Base-by-base conservation (phyloP, 2,797 vertebrate genomes). In the Enteromius afrohamiltoni region DNA sequence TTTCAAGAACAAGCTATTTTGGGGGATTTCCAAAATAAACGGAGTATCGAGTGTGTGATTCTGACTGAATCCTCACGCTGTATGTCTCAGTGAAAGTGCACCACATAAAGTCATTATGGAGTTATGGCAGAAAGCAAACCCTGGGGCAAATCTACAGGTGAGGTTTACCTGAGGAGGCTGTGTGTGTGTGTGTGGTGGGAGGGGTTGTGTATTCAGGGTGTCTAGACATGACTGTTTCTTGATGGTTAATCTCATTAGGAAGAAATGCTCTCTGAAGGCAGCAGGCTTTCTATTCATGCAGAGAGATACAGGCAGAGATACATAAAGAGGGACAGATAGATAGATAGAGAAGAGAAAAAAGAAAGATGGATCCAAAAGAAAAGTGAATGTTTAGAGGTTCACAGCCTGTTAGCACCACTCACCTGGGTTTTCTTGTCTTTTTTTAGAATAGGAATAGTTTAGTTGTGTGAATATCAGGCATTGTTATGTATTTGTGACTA, bases 211-310 rank as follows among this genome's bases (percentile, higher is more conserved):
- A 95, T 96, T 95, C 90, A 69, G 90, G 78, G 85, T 92, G 95
- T 95, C 95, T 96, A 95, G 94, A 95, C 94, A 91, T 85, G 81
- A 90, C 91, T 86, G 77, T 88, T 88, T 89, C 88, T 91, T 86
- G 88, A 89, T 89, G 90, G 91, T 91, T 96, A 95, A 96, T 95
- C 94, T 95, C 93, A 95, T 96, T 95, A 95, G 90, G 79, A 83
- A 77, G 85, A 71, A 83, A 91, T 94, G 94, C 92, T 92, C 91
- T 92, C 91, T 91, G 88, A 88, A 91, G 91, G 84, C 85, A 86
- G 82, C 83, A 51, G 85, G 80, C 83, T 83, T 84, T 93, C 92
- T 93, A 91, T 94, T 86, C 92, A 92, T 92, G 92, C 64, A 86
- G 89, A 91, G 90, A 91, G 90, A 86, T 82, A 37, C 65, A 16